These are phyloP conservation scores for Baronia brevicornis DNA, from an alignment of 2,888 invertebrate species.

Conservation along the genomic window DNA sequence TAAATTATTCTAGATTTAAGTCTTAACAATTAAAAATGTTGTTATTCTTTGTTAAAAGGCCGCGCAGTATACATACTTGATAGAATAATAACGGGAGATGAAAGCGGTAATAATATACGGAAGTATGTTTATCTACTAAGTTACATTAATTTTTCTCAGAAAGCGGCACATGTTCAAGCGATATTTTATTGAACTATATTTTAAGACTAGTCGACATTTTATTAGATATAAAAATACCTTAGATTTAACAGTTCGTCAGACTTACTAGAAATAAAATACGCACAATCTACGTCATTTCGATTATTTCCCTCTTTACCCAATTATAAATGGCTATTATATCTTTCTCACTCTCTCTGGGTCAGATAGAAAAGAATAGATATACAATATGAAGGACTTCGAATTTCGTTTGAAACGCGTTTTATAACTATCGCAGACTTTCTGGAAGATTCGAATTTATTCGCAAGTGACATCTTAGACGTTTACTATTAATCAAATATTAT, in stretches of 20 bases:
- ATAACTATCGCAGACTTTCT: slow-evolving; percentile 11
- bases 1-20: too few relatives aligned
- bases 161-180: slow-evolving; percentile 23
- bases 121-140: slow-evolving; percentile 1
- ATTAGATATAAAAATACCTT: slow-evolving; percentile 24
- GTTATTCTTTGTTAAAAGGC: too few relatives aligned
- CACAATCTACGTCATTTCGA: slow-evolving; percentile 30
- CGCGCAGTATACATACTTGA: slow-evolving; percentile 2
- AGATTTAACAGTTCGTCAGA: slow-evolving; percentile 32
- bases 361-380: background rate
- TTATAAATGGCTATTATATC: slow-evolving; percentile 2
- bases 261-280: slow-evolving; percentile 25
- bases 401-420: slow-evolving; percentile 1
- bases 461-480: too few relatives aligned
- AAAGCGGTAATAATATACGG: slow-evolving; percentile 5
- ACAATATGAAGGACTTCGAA: background rate
- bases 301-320: slow-evolving; percentile 13
- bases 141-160: slow-evolving; percentile 2
- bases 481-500: too few relatives aligned
- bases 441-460: slow-evolving; percentile 8
- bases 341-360: slow-evolving; percentile 3
- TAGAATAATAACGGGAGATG: slow-evolving; percentile 2
- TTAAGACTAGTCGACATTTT: slow-evolving; percentile 20
- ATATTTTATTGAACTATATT: slow-evolving; percentile 24
- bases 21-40: too few relatives aligned